These are phyloP conservation scores for Pteropus alecto DNA, from an alignment of 2,113 vertebrate species.

Conservation along the genomic window DNA sequence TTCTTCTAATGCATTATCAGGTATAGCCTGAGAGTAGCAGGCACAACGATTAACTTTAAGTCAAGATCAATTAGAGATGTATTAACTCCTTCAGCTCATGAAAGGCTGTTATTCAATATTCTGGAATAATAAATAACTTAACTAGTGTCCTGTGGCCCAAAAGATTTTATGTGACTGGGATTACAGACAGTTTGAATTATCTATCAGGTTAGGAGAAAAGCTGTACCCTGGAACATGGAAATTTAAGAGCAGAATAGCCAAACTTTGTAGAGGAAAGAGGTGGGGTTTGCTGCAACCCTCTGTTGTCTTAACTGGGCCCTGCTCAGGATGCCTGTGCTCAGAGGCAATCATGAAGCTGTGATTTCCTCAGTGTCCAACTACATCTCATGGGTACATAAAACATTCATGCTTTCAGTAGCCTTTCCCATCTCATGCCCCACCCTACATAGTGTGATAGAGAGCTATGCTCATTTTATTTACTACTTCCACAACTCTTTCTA, in stretches of 20 bases:
- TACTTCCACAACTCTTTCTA: background rate
- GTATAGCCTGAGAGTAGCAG: background rate
- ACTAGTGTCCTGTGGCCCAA: background rate
- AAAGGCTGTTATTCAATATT: background rate
- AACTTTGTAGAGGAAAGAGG: too few relatives aligned
- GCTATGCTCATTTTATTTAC: background rate
- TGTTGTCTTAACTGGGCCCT: background rate
- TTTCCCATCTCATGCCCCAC: background rate
- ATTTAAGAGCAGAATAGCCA: background rate
- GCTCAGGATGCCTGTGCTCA: background rate
- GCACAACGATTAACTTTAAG: background rate
- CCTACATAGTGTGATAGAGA: background rate
- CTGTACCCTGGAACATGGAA: background rate
- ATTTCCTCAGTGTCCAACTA: background rate
- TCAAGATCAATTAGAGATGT: background rate
- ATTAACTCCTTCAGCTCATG: background rate
- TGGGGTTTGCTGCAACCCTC: background rate
- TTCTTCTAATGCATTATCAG: background rate
- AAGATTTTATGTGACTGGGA: background rate
- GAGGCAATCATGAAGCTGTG: background rate
- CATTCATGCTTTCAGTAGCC: too few relatives aligned
- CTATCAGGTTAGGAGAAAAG: too few relatives aligned
- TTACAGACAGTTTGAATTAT: background rate
- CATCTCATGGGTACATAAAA: background rate
- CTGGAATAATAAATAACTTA: background rate